phyloP scores from a whole-genome alignment of 2,888 invertebrate genomes.

The Eupeodes luniger region DNA sequence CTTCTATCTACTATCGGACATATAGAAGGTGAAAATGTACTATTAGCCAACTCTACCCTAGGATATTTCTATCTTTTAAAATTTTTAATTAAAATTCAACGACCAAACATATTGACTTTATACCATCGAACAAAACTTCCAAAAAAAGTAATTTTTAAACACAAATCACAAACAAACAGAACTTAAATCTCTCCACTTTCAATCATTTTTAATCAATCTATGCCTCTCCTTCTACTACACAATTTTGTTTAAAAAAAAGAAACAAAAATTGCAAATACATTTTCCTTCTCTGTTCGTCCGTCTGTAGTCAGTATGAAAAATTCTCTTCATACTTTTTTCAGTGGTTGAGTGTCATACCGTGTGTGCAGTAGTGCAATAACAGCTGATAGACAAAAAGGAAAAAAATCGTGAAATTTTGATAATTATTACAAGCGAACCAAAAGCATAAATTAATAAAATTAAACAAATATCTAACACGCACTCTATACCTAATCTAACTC shows the following conservation, averaged over 20 bases:
- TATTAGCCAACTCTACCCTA: too few species aligned
- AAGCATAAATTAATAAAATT: slow-evolving; percentile 12
- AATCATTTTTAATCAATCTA: not conserved
- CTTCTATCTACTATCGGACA: too few species aligned
- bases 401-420: slow-evolving; percentile 18
- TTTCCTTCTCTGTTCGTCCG: slow-evolving; percentile 43
- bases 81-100: too few species aligned
- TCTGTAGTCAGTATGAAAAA: slow-evolving; percentile 16
- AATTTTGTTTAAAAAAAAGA: not conserved
- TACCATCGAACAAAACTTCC: not conserved
- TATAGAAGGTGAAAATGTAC: too few species aligned
- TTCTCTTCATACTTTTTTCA: slow-evolving; percentile 42
- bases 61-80: too few species aligned
- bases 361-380: slow-evolving; percentile 73
- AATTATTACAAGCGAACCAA: slow-evolving; percentile 19
- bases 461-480: not conserved
- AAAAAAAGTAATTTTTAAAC: not conserved
- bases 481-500: not conserved
- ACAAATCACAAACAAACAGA: not conserved
- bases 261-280: slow-evolving; percentile 25
- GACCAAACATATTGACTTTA: not conserved
- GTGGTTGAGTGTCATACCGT: slow-evolving; percentile 76
- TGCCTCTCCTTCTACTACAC: slow-evolving; percentile 13
- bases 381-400: slow-evolving; percentile 46
- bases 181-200: slow-evolving; percentile 10